Base-by-base conservation (phyloP, 1,140 invertebrate genomes). In the Aphidius ervi region DNA sequence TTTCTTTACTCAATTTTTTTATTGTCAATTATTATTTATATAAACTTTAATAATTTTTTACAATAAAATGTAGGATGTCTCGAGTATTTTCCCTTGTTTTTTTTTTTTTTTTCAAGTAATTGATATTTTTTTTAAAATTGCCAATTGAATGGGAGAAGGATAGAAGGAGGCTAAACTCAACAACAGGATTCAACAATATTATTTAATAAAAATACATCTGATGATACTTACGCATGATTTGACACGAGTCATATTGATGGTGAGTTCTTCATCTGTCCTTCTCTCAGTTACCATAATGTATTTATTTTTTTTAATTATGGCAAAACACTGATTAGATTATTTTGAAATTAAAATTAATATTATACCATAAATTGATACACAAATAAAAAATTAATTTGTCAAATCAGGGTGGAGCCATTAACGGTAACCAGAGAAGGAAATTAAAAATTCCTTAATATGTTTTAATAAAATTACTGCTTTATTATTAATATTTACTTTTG, bases 241-340 rank as follows among this genome's bases (percentile, higher is more conserved):
- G 23, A 31, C 63, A 66, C 63, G 68, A 68, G 64, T 64, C 69
- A 72, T 71, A 65, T 49, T 45, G 70, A 70, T 66, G 76, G 77
- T 78, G 77, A 79, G 77, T 79, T 73, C 75, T 78, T 78, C 72
- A 74, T 78, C 77, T 79, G 73, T 78, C 77, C 77, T 79, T 79
- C 76, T 78, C 77, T 77, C 75, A 70, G 67, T 74, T 73, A 72
- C 63, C 67, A 64, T 42, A 58, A 37, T 50, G 47, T 48, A 20
- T 8, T 62, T 47, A 48, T 59, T 56, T 43, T 63, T 31, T 60
- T 52, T 20, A 23, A 23, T 46, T 56, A 46, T 39, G 41, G 50
- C 61, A 47, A 16, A 45, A 60, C 62, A 55, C 62, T 63, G 62
- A 63, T 60, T 43, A 60, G 62, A 66, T 55, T 57, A 31, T 31